Conservation (phyloP, 2,888 invertebrate species). For the Spodoptera exigua region DNA sequence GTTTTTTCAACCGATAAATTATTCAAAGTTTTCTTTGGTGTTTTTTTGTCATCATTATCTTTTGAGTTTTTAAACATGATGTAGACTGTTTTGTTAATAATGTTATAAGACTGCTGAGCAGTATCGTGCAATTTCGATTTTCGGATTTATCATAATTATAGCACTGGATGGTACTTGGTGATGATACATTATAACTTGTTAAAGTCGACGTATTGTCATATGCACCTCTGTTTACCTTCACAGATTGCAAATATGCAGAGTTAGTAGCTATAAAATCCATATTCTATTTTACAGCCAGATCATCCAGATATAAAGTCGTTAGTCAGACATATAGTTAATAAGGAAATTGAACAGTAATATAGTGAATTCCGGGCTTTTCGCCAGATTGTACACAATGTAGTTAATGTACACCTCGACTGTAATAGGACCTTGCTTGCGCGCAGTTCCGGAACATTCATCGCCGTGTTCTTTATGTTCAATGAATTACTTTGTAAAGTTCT, state of each 20-base stretch:
- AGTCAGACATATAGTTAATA: slow-evolving; percentile 1
- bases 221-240: no score
- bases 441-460: slow-evolving; percentile 37
- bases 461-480: not conserved
- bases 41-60: not conserved
- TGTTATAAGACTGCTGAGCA: no score
- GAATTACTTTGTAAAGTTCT: no score
- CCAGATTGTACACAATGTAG: slow-evolving; percentile 42
- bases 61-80: no score
- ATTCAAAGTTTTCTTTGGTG: no score
- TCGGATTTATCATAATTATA: no score
- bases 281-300: slow-evolving; percentile 6
- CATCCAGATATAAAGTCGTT: slow-evolving; percentile 19
- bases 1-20: slow-evolving; percentile 1
- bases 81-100: no score
- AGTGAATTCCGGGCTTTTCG: slow-evolving; percentile 48
- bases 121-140: no score
- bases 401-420: slow-evolving; percentile 20
- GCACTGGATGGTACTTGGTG: no score
- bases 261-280: not conserved
- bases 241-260: no score
- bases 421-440: slow-evolving; percentile 36
- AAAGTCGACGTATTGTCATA: no score
- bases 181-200: no score
- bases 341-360: slow-evolving; percentile 34